phyloP scores from a whole-genome alignment of 2,113 vertebrate species.

The Puma concolor region DNA sequence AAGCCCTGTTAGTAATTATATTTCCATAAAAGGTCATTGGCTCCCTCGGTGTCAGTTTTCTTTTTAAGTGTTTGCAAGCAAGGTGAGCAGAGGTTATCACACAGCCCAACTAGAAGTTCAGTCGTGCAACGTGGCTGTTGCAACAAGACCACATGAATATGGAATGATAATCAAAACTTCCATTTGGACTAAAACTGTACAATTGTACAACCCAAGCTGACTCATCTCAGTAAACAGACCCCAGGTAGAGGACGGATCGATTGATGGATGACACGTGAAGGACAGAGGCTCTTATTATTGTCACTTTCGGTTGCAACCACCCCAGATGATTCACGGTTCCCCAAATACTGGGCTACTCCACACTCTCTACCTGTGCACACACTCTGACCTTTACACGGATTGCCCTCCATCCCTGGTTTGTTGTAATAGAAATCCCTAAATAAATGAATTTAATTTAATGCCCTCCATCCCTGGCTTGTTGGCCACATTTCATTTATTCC shows the following conservation, averaged over 20 bases:
- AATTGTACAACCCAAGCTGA: background rate
- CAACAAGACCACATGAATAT: background rate
- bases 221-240: background rate
- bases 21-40: background rate
- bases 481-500: too few species aligned
- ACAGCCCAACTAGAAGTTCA: background rate
- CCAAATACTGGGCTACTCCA: background rate
- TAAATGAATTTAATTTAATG: background rate
- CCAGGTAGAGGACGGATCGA: background rate
- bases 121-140: background rate
- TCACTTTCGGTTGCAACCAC: background rate
- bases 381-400: background rate
- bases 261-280: background rate
- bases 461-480: background rate
- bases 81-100: background rate
- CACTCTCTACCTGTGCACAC: background rate
- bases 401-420: background rate
- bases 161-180: background rate
- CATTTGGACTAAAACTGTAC: background rate
- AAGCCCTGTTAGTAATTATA: background rate
- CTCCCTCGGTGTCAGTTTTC: background rate
- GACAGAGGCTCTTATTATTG: background rate
- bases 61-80: background rate
- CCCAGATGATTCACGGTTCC: background rate
- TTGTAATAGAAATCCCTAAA: too few species aligned